phyloP scores from a whole-genome alignment of 2,797 vertebrate genomes.

The Oryzias dopingdopingensis region DNA sequence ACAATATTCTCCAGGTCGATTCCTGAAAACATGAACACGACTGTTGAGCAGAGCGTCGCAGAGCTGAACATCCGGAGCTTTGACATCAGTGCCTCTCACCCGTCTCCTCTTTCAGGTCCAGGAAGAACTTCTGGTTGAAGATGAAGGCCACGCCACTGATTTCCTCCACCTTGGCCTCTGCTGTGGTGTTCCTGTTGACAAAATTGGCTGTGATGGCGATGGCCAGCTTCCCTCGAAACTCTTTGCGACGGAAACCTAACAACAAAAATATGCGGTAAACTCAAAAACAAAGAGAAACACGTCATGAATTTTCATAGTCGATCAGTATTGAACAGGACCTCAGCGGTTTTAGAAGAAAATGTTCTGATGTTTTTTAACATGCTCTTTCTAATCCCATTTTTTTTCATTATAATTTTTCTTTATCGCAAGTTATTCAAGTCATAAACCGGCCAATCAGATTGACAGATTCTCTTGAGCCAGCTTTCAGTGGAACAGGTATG shows the following conservation, averaged over 20 bases:
- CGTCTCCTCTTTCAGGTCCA: slow-evolving; percentile 94
- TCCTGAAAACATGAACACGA: slow-evolving; percentile 69
- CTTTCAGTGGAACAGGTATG: no score
- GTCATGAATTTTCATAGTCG: not conserved
- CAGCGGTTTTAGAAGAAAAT: no score
- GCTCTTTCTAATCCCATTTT: no score
- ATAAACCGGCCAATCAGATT: no score
- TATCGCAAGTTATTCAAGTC: no score
- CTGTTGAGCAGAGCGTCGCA: not conserved
- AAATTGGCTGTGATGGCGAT: slow-evolving; percentile 99
- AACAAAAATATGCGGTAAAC: not conserved
- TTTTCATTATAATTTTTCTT: no score
- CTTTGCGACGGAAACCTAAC: slow-evolving; percentile 91
- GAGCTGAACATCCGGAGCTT: not conserved
- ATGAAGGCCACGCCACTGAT: slow-evolving; percentile 98
- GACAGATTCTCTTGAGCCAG: no score
- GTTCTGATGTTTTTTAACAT: no score
- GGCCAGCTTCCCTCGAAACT: slow-evolving; percentile 95
- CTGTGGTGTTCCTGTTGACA: slow-evolving; percentile 95
- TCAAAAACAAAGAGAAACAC: not conserved
- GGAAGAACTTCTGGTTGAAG: slow-evolving; percentile 99
- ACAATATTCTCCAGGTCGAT: slow-evolving; percentile 98
- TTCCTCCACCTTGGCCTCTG: slow-evolving; percentile 96
- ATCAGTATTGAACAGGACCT: no score
- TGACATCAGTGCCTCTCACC: slow-evolving; percentile 58